These are phyloP conservation scores for Labia minor DNA, from an alignment of 2,888 invertebrate genomes.

Conservation along the genomic window DNA sequence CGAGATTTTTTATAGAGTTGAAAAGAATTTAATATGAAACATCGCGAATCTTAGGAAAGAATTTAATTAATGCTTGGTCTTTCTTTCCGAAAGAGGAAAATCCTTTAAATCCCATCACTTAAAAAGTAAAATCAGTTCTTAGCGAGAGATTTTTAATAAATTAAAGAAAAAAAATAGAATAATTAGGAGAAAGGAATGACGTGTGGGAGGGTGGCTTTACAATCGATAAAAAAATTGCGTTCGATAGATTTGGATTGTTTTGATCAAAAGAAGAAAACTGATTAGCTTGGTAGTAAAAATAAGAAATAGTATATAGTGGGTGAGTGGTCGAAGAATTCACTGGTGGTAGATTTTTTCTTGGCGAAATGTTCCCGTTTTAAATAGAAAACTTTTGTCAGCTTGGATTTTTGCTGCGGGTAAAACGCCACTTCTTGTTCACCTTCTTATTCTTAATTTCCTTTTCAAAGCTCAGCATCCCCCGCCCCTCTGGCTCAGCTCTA, in stretches of 20 bases:
- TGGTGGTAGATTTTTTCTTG: background rate
- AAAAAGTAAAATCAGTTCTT: background rate
- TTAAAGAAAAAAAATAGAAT: background rate
- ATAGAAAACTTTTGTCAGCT: background rate
- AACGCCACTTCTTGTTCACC: conserved; percentile 13
- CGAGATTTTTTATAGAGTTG: conserved; percentile 1
- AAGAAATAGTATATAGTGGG: too few relatives aligned
- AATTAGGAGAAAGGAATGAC: too few relatives aligned
- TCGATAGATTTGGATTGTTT: too few relatives aligned
- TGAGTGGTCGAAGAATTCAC: too few relatives aligned
- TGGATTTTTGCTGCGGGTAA: conserved; percentile 8
- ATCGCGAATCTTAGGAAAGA: conserved; percentile 9
- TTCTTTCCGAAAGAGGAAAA: background rate
- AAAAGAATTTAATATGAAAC: conserved; percentile 13
- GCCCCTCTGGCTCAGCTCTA: conserved; percentile 1
- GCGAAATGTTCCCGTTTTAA: background rate
- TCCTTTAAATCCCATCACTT: background rate
- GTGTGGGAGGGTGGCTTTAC: too few relatives aligned
- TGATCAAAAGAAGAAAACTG: too few relatives aligned
- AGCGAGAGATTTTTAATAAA: background rate
- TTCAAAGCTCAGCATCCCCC: conserved; percentile 9
- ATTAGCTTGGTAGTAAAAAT: too few relatives aligned
- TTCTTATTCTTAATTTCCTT: conserved; percentile 13
- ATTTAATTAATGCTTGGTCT: background rate
- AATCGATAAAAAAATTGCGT: too few relatives aligned